A percentile compares a stretch with the other conserved stretches of the same genome.
Conservation (phyloP, 92 coral and sea anemone genomes). For the Palythoa grandiflora region DNA sequence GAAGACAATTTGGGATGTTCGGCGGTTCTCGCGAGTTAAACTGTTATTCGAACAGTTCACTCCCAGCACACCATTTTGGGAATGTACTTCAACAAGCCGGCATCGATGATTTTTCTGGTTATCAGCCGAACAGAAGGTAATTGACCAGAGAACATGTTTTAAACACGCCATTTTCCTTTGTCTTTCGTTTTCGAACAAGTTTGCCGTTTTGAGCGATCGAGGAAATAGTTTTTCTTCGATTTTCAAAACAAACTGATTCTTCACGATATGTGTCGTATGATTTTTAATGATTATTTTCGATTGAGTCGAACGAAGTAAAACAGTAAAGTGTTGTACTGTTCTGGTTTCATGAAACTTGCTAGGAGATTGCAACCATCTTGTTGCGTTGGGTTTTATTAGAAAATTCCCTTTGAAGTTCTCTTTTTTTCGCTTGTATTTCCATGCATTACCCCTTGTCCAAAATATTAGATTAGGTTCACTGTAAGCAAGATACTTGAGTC, state of each 20-base stretch:
- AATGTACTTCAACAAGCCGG: slow-evolving; percentile 34
- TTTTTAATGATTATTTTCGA: background rate
- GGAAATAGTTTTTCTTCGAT: background rate
- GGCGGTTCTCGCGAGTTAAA: slow-evolving; percentile 7
- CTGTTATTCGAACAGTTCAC: background rate
- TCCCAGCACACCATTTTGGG: slow-evolving; percentile 39
- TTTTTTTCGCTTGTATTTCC: background rate
- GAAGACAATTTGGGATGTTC: slow-evolving; percentile 25
- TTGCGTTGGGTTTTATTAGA: background rate
- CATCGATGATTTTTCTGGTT: slow-evolving; percentile 17
- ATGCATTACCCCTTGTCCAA: background rate
- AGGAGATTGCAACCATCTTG: background rate
- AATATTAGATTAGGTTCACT: background rate
- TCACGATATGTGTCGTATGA: background rate
- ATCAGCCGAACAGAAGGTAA: slow-evolving; percentile 36
- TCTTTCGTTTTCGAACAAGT: slow-evolving; percentile 20
- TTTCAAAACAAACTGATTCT: background rate
- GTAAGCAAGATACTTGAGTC: background rate
- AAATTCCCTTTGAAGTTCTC: background rate
- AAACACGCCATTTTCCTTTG: slow-evolving; percentile 49
- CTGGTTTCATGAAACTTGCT: background rate
- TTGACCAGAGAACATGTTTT: background rate
- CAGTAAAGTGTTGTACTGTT: background rate
- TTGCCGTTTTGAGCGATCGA: background rate
- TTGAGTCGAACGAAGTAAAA: background rate